Conservation (phyloP, 2,888 invertebrate species). For the Phlogophora meticulosa region DNA sequence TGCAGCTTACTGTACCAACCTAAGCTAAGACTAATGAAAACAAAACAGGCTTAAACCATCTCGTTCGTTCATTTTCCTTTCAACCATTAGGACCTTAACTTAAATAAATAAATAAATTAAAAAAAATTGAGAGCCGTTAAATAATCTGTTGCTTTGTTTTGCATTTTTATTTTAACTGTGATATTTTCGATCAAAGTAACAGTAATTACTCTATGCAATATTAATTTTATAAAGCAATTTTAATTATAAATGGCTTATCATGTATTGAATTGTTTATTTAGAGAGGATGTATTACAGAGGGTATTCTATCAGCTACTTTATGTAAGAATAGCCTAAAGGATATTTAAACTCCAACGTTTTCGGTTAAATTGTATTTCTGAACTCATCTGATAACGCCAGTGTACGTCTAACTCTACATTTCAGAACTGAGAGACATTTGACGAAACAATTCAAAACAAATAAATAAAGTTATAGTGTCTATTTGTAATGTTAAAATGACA, state of each 20-base stretch:
- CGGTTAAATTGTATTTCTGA: no score
- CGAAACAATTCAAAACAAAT: no score
- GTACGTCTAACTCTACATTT: no score
- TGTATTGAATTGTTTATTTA: conserved; percentile 21
- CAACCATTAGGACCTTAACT: conserved; percentile 3
- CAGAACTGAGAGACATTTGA: no score
- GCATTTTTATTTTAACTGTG: not conserved
- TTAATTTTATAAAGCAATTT: conserved; percentile 37
- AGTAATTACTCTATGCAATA: conserved; percentile 15
- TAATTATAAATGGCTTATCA: conserved; percentile 19
- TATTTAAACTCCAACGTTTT: no score
- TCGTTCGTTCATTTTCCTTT: not conserved
- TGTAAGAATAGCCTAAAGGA: no score
- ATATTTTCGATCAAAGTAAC: conserved; percentile 15
- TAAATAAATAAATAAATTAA: not conserved
- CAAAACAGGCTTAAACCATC: not conserved
- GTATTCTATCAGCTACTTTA: conserved; percentile 19
- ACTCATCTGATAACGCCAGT: no score
- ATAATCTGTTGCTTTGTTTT: conserved; percentile 4
- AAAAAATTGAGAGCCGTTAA: conserved; percentile 11
- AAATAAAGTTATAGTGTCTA: no score
- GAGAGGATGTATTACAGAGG: conserved; percentile 8
- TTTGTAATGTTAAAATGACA: no score
- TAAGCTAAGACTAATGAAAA: not conserved
- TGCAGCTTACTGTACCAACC: no score